A percentile compares a stretch with the other conserved stretches of the same genome.
Conservation (phyloP, 1,140 invertebrate genomes). For the Bacillus rossius region DNA sequence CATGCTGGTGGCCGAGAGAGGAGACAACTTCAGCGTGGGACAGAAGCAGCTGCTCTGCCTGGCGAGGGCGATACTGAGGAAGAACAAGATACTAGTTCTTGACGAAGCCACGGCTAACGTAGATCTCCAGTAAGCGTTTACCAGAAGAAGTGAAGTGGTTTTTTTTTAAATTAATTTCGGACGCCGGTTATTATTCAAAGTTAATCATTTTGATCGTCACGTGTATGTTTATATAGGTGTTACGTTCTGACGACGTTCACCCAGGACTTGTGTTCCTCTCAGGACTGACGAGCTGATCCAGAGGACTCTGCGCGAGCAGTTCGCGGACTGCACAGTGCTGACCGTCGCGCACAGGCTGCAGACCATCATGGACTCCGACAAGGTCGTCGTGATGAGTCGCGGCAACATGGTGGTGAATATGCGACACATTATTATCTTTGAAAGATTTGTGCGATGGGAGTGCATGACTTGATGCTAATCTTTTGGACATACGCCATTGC, state of each 20-base stretch:
- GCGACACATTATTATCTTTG: no score
- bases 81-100: slow-evolving; percentile 73
- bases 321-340: slow-evolving; percentile 66
- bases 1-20: slow-evolving; percentile 54
- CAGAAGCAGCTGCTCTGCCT: slow-evolving; percentile 76
- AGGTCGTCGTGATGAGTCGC: slow-evolving; percentile 21
- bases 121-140: slow-evolving; percentile 12
- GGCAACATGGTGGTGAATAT: no score
- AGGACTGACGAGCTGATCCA: slow-evolving; percentile 46
- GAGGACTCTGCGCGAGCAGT: slow-evolving; percentile 64
- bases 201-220: no score
- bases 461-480: no score
- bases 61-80: slow-evolving; percentile 65
- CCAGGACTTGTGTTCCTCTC: no score
- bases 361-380: slow-evolving; percentile 76
- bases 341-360: slow-evolving; percentile 70
- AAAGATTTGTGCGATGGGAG: no score
- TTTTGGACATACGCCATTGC: no score
- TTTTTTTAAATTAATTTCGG: no score
- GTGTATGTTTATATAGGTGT: no score
- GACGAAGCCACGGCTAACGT: slow-evolving; percentile 51
- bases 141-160: no score
- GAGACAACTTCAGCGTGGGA: slow-evolving; percentile 64
- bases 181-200: no score
- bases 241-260: no score